phyloP scores from a whole-genome alignment of 1,140 invertebrate genomes.

The Pseudomyrmex flavicornis region DNA sequence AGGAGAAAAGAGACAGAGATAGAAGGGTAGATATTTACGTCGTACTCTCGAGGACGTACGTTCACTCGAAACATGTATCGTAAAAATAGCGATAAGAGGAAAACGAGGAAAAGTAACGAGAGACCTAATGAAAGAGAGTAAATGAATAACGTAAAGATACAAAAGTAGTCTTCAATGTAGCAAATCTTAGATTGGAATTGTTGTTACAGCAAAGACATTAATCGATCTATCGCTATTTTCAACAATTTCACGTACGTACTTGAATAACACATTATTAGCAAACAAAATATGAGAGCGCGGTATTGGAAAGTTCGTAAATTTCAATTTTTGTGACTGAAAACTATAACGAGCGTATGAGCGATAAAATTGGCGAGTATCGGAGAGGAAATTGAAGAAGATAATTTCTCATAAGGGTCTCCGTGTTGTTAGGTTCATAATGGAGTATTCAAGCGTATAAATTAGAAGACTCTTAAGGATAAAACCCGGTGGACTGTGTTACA shows the following conservation, averaged over 20 bases:
- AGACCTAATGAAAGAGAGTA: neutral
- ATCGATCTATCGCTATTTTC: neutral
- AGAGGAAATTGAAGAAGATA: neutral
- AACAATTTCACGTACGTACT: too few species aligned
- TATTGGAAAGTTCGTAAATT: neutral
- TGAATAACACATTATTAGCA: too few species aligned
- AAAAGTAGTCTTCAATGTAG: neutral
- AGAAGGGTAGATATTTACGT: conserved; percentile 13
- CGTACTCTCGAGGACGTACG: neutral
- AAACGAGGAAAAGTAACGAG: conserved; percentile 10
- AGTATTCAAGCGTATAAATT: conserved; percentile 37
- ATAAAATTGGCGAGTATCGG: conserved; percentile 24
- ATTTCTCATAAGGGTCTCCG: neutral
- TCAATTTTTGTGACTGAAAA: too few species aligned
- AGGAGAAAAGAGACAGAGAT: neutral
- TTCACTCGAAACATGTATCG: neutral
- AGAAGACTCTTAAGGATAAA: conserved; percentile 42
- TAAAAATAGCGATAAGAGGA: conserved; percentile 18
- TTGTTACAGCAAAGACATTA: neutral
- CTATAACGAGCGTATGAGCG: neutral
- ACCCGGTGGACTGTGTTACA: conserved; percentile 23
- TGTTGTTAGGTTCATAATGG: conserved; percentile 1
- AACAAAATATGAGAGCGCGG: too few species aligned
- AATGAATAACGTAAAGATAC: neutral
- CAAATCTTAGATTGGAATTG: neutral